Conservation (phyloP, 2,888 invertebrate species). For the Anodontia alba region DNA sequence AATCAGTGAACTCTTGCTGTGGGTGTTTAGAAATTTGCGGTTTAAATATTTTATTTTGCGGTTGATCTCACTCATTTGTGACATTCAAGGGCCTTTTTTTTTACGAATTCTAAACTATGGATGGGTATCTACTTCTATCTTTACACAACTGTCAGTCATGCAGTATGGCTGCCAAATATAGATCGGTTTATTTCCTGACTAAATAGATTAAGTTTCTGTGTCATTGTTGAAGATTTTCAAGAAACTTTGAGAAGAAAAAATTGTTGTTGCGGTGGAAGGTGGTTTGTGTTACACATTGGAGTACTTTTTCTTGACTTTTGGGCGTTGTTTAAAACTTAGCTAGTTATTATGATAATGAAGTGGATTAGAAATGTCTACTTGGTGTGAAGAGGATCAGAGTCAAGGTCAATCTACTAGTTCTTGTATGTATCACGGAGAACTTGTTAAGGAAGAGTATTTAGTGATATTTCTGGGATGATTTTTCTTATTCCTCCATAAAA, state of each 20-base stretch:
- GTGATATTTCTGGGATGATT: no score
- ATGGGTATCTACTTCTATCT: neutral
- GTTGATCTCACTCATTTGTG: no score
- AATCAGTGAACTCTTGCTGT: neutral
- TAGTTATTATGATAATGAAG: conserved; percentile 8
- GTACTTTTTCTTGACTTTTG: neutral
- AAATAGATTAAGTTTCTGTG: neutral
- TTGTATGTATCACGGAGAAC: conserved; percentile 6
- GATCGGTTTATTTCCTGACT: neutral
- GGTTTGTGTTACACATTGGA: neutral
- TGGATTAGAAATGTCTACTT: conserved; percentile 6
- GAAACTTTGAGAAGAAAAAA: no score
- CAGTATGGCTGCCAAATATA: conserved; percentile 7
- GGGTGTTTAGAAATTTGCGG: no score
- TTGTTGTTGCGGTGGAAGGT: no score
- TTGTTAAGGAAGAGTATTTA: no score
- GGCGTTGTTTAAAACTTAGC: neutral
- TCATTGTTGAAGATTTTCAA: neutral
- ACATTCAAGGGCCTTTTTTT: neutral
- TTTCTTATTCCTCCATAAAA: no score
- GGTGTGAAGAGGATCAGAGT: neutral
- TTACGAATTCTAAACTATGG: neutral
- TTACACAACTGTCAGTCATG: neutral
- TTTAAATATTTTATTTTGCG: no score
- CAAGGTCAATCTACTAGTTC: conserved; percentile 11